Conservation (phyloP, 2,113 vertebrate genomes). For the Tautogolabrus adspersus region DNA sequence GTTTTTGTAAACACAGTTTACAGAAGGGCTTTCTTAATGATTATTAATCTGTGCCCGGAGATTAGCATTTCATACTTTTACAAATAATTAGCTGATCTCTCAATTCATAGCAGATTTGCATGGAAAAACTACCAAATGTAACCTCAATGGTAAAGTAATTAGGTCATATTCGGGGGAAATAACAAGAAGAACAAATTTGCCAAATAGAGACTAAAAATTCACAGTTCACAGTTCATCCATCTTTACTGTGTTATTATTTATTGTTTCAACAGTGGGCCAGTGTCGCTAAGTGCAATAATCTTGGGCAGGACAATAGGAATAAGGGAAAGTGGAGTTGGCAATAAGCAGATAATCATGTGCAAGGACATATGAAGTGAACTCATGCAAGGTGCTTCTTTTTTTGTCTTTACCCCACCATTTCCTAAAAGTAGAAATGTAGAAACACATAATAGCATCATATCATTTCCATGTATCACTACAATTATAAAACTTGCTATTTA, state of each 20-base stretch:
- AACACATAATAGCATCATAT: conserved; percentile 8
- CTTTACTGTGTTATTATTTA: background rate
- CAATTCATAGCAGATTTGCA: conserved; percentile 28
- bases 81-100: conserved; percentile 22
- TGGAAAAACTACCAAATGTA: conserved; percentile 25
- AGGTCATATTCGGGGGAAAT: background rate
- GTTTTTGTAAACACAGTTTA: conserved; percentile 45
- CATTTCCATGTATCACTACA: background rate
- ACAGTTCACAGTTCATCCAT: conserved; percentile 23
- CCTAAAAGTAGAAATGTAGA: conserved; percentile 35
- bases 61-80: conserved; percentile 35
- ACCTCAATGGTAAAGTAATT: conserved; percentile 27
- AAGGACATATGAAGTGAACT: conserved; percentile 57
- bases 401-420: conserved; percentile 26
- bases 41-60: conserved; percentile 12
- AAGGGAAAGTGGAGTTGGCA: conserved; percentile 59
- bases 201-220: background rate
- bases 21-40: conserved; percentile 7
- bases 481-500: conserved; percentile 11
- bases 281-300: conserved; percentile 54
- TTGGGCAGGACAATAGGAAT: conserved; percentile 23
- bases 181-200: conserved; percentile 10
- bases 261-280: conserved; percentile 16
- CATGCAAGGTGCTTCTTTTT: conserved; percentile 56
- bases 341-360: conserved; percentile 62